These are phyloP conservation scores for Riparia riparia DNA, from an alignment of 2,113 vertebrate species.

Conservation along the genomic window DNA sequence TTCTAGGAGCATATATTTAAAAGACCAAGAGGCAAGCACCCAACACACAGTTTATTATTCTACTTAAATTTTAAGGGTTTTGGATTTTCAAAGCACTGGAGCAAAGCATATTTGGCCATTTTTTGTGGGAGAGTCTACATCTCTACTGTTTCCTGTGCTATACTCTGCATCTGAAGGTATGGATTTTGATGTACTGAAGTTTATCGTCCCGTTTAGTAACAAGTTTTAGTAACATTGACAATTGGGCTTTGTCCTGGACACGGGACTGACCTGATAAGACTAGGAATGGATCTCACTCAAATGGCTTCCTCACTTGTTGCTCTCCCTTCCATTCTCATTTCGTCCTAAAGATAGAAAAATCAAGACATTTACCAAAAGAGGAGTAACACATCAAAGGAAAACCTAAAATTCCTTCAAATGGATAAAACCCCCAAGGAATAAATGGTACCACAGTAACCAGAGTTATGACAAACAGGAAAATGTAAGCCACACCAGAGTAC, in stretches of 20 bases:
- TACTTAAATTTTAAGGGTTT: neutral
- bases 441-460: neutral
- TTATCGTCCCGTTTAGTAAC: neutral
- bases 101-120: neutral
- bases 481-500: neutral
- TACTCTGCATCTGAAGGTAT: neutral
- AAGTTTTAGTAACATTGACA: neutral
- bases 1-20: neutral
- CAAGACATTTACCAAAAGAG: neutral
- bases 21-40: neutral
- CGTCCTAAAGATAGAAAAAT: neutral
- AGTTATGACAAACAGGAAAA: neutral
- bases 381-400: neutral
- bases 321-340: rapidly evolving
- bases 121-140: neutral
- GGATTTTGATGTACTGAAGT: neutral
- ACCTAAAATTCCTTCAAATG: neutral
- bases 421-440: neutral
- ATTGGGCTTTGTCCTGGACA: neutral
- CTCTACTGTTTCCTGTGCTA: rapidly evolving
- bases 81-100: neutral
- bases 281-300: neutral
- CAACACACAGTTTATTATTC: neutral
- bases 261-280: neutral
- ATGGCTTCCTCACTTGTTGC: neutral